Evolutionary conservation across 2,113 vertebrate species (phyloP), one percentile per base, ranked within the genome.

Genomic region (Lagopus leucura): DNA sequence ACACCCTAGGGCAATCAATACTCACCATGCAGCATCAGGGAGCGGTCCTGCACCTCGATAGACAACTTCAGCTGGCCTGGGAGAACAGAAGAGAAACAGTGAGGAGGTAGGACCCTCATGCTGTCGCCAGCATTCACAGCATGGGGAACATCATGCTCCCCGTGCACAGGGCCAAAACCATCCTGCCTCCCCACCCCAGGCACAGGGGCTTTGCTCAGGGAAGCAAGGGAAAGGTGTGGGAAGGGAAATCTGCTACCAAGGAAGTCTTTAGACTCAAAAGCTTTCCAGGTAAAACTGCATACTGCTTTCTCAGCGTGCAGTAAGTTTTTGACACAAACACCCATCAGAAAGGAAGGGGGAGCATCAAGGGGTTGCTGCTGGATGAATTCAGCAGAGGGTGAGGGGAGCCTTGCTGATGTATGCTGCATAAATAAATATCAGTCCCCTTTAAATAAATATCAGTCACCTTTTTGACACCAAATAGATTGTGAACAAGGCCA

Each of bases 1-100:
- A 2, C 0, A 1, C 18, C 40, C 36, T 43, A 8, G 22, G 76
- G 36, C 24, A 28, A 32, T 87, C 24, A 32, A 22, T 88, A 98
- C 98, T 98, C 92, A 98, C 98, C 73, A 2, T 98, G 97, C 50
- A 98, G 96, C 74, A 95, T 76, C 60, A 98, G 95, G 17, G 64
- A 24, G 50, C 67, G 82, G 80, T 88, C 95, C 84, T 70, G 88
- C 77, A 88, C 77, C 24, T 97, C 96, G 0, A 98, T 73, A 5
- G 97, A 98, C 81, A 98, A 93, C 93, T 98, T 98, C 95, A 98
- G 95, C 93, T 98, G 98, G 70, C 98, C 98, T 98, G 42, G 64
- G 72, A 81, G 78, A 57, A 88, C 63, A 45, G 74, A 47, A 54
- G 9, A 86, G 24, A 67, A 34, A 22, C 1, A 8, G 8, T 92